Base-by-base conservation (phyloP, 2,888 invertebrate species). In the Coremacera marginata region DNA sequence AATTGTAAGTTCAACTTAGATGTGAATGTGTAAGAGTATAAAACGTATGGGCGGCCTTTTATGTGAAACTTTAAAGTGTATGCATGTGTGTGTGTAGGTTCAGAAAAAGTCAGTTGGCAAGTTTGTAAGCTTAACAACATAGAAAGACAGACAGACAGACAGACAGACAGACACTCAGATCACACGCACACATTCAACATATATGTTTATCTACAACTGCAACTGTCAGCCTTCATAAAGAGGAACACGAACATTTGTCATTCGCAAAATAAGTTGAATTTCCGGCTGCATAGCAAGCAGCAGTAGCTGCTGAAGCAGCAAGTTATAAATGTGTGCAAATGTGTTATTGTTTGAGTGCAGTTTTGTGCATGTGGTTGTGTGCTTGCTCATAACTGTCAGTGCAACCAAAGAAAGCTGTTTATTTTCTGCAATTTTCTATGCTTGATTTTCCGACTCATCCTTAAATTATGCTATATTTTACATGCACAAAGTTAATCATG, bases 201-300 rank as follows among this genome's bases (percentile, higher is more conserved):
- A n/a, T n/a, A n/a, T n/a, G n/a, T n/a, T n/a, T n/a, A 70, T 25
- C 51, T 9, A 68, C 68, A 16, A 19, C 9, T n/a, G 37, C n/a
- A 19, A 37, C 34, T 67, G 67, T 67, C 37, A 37, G 37, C 37
- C 67, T 22, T 37, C 67, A 67, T 52, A 51, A 70, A 70, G n/a
- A n/a, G 70, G 31, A 52, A 31, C 9, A 37, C 27, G 31, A 55
- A 55, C 70, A 70, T 52, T 70, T 70, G 70, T 70, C 70, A 70
- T 70, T 55, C 55, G 52, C 70, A 52, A 70, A 70, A 70, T 70
- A 52, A 70, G 70, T 51, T 51, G 70, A 25, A 52, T 55, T 70
- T 70, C 70, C 70, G 55, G 52, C n/a, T 31, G 52, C 70, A 52
- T 55, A 19, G 27, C 52, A n/a, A 52, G 27, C 27, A 27, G 22